Conservation (phyloP, 2,888 invertebrate genomes). For the Furcula furcula region DNA sequence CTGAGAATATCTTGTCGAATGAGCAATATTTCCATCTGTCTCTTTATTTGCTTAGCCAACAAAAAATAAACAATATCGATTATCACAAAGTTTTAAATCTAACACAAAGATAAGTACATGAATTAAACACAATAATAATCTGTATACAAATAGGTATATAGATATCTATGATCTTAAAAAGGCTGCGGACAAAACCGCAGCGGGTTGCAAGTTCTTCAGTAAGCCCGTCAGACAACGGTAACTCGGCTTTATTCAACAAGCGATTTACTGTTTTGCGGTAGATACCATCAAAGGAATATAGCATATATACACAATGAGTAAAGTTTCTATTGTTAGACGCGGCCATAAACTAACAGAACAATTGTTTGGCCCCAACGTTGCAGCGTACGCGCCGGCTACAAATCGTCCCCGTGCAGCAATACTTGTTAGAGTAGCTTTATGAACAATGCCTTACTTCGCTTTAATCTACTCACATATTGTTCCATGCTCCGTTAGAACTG, state of each 20-base stretch:
- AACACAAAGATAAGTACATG: too few relatives aligned
- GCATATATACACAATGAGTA: conserved; percentile 39
- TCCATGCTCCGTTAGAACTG: conserved; percentile 5
- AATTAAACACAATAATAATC: too few relatives aligned
- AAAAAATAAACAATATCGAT: too few relatives aligned
- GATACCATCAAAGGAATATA: conserved; percentile 26
- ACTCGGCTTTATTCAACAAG: conserved; percentile 8
- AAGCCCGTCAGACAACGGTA: too few relatives aligned
- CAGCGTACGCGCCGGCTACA: conserved; percentile 28
- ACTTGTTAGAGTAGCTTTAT: conserved; percentile 27
- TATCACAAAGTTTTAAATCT: too few relatives aligned
- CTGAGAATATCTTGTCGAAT: too few relatives aligned
- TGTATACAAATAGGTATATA: too few relatives aligned
- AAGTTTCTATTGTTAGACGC: conserved; percentile 48
- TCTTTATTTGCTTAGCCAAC: too few relatives aligned
- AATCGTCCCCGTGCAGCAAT: conserved; percentile 34
- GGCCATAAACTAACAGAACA: conserved; percentile 50
- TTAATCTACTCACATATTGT: conserved; percentile 8
- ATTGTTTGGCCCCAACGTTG: conserved; percentile 40
- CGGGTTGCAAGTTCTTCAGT: too few relatives aligned
- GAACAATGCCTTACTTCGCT: conserved; percentile 12
- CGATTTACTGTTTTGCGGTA: conserved; percentile 12
- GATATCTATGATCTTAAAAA: too few relatives aligned
- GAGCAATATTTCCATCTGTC: too few relatives aligned
- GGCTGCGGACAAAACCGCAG: too few relatives aligned